phyloP scores from a whole-genome alignment of 2,113 vertebrate genomes.

The Ctenomys sociabilis region DNA sequence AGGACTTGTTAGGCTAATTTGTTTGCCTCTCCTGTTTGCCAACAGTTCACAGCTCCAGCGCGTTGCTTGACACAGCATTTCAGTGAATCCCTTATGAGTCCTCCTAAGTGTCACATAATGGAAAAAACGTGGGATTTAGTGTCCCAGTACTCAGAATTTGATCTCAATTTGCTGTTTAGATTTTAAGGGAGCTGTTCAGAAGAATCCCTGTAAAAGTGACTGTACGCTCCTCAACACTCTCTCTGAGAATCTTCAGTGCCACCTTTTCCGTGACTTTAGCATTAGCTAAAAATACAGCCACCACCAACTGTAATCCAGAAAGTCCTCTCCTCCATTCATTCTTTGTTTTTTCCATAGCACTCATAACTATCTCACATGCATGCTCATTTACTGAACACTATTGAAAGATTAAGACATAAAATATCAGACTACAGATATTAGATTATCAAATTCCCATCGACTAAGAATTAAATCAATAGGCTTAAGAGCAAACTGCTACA shows the following conservation, averaged over 20 bases:
- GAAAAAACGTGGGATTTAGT: not conserved
- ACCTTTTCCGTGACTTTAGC: not conserved
- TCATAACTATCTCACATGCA: not conserved
- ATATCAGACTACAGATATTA: not conserved
- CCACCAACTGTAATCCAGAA: not conserved
- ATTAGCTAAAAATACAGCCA: conserved; percentile 12
- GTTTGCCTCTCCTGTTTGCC: conserved; percentile 76
- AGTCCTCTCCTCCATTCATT: not conserved
- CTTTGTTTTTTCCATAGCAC: conserved; percentile 21
- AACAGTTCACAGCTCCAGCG: conserved; percentile 64
- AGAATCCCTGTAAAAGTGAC: not conserved
- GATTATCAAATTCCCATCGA: not conserved
- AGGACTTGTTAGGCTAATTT: conserved; percentile 75
- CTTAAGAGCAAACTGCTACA: not conserved
- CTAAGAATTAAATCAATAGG: not conserved
- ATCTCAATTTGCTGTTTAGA: not conserved
- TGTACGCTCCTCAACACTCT: not conserved
- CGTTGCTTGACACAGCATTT: conserved; percentile 26
- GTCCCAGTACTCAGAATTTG: not conserved
- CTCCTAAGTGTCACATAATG: not conserved
- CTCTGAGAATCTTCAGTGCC: not conserved
- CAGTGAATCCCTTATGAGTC: conserved; percentile 4
- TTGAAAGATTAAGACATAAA: not conserved
- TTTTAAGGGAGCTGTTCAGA: not conserved
- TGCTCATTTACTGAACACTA: not conserved